These are phyloP conservation scores for Epirrita christyi DNA, from an alignment of 2,888 invertebrate species.

Conservation along the genomic window DNA sequence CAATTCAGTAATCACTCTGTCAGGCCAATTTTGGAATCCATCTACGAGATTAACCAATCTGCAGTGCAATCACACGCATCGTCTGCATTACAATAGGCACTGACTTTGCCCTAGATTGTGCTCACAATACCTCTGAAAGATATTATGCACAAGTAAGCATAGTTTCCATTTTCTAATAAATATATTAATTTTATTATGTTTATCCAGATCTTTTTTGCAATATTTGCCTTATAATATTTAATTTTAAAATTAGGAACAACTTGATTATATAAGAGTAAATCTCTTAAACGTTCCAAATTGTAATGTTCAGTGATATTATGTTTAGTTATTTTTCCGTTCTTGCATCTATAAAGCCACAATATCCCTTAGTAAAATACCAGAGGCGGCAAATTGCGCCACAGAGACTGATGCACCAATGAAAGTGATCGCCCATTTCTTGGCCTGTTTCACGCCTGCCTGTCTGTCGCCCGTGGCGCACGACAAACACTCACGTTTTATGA, in stretches of 20 bases:
- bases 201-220: too few species aligned
- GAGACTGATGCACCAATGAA: conserved; percentile 59
- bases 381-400: conserved; percentile 46
- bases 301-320: too few species aligned
- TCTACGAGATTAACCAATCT: conserved; percentile 29
- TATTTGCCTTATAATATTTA: too few species aligned
- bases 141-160: too few species aligned
- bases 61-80: conserved; percentile 41
- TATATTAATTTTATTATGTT: too few species aligned
- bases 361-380: conserved; percentile 18
- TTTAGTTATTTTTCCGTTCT: not conserved
- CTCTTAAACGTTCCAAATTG: too few species aligned
- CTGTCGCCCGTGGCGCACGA: conserved; percentile 44
- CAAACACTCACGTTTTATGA: conserved; percentile 44
- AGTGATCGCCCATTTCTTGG: conserved; percentile 53
- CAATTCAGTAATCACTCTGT: conserved; percentile 14
- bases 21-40: conserved; percentile 24
- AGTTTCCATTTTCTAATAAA: too few species aligned
- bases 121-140: not conserved
- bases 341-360: conserved; percentile 3
- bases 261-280: too few species aligned
- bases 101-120: conserved; percentile 38
- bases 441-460: conserved; percentile 35
- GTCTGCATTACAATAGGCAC: conserved; percentile 44
- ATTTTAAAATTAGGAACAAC: too few species aligned